Base-by-base conservation (phyloP, 1,140 invertebrate genomes). In the Orussus abietinus region DNA sequence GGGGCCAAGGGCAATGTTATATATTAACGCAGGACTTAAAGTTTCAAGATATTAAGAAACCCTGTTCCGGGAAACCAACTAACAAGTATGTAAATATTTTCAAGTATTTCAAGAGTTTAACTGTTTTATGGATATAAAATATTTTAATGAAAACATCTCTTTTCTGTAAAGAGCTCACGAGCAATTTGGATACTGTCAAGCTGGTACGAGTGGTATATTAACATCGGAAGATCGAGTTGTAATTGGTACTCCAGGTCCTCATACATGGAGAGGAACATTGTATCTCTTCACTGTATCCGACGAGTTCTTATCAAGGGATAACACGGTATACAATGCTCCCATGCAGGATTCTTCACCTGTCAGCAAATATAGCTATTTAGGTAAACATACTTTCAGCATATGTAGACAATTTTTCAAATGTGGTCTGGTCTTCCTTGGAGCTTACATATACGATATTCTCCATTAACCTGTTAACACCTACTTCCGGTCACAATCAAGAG, bases 181-280 rank as follows among this genome's bases (percentile, higher is more conserved):
- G 70, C 84, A 92, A 61, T 93, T 83, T 66, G 91, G 90, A 1
- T 90, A 85, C 60, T 97, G 94, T 72, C 93, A 96, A 75, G 90
- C 88, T 26, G 93, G 94, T 5, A 93, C 89, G 0, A 93, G 90
- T 58, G 86, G 85, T 44, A 75, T 84, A 1, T 69, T 92, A 14
- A 73, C 90, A 7, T 77, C 85, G 15, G 88, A 92, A 52, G 84
- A 90, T 58, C 85, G 83, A 11, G 80, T 87, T 13, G 67, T 95
- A 1, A 77, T 95, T 45, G 92, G 92, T 5, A 81, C 88, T 10
- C 92, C 92, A 2, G 91, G 91, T 0, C 85, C 89, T 0, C 85
- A 84, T 50, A 92, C 86, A 0, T 95, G 90, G 90, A 77, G 86
- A 50, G 92, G 92, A 4, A 92, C 88, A 5, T 75, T 95, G 3